Conservation (phyloP, 2,113 vertebrate species). For the Gallinago media region DNA sequence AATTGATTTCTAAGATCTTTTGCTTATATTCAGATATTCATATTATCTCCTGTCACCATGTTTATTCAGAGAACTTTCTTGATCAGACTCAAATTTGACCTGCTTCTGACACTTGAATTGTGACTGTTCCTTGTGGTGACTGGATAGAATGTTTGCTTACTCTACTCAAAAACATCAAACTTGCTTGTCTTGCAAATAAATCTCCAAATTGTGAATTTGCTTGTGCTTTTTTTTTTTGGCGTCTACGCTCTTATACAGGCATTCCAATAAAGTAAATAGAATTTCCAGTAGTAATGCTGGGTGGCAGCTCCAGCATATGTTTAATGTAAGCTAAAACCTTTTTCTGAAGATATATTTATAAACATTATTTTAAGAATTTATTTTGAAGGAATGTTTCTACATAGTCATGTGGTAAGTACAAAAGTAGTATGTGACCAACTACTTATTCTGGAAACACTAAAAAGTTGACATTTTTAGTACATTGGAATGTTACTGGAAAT, state of each 20-base stretch:
- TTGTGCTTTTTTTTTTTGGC: not conserved
- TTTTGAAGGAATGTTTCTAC: not conserved
- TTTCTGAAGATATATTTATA: not conserved
- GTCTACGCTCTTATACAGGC: not conserved
- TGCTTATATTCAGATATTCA: not conserved
- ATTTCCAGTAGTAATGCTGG: not conserved
- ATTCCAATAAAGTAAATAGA: not conserved
- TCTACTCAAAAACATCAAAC: not conserved
- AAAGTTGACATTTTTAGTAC: not conserved
- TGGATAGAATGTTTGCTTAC: not conserved
- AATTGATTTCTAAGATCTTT: not conserved
- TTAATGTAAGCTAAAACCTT: not conserved
- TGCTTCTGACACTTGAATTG: not conserved
- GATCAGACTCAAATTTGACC: not conserved
- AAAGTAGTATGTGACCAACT: not conserved
- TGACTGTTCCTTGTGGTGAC: not conserved
- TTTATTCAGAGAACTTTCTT: not conserved
- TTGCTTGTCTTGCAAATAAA: slow-evolving; percentile 3
- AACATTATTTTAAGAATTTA: not conserved
- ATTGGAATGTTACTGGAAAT: not conserved
- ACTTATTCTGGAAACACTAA: not conserved
- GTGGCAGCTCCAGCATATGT: not conserved
- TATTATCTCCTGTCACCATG: not conserved
- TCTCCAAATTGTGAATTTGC: not conserved
- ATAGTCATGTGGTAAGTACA: not conserved